These are phyloP conservation scores for Sminthurinus aureus DNA, from an alignment of 2,888 invertebrate genomes.

Conservation along the genomic window DNA sequence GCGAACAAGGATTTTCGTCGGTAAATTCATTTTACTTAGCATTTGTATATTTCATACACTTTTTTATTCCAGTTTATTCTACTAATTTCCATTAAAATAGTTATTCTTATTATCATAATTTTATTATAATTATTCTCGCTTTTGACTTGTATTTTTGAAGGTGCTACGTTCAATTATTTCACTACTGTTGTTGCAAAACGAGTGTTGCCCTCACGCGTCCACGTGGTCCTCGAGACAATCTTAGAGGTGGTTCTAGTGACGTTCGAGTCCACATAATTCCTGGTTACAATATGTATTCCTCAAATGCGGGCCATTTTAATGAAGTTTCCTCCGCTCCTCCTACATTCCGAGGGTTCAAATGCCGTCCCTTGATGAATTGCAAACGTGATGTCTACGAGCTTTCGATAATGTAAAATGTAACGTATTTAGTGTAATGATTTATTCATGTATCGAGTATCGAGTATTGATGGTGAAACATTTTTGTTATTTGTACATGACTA, in stretches of 20 bases:
- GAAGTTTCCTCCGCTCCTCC: slow-evolving; percentile 53
- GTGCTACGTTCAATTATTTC: slow-evolving; percentile 65
- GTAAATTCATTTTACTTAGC: too few relatives aligned
- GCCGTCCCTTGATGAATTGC: slow-evolving; percentile 53
- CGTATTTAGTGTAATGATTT: too few relatives aligned
- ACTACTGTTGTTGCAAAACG: slow-evolving; percentile 80
- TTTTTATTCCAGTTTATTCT: slow-evolving; percentile 63
- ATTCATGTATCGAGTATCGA: too few relatives aligned
- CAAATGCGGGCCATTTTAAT: slow-evolving; percentile 53
- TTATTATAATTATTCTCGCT: too few relatives aligned
- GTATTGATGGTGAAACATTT: too few relatives aligned
- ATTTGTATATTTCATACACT: slow-evolving; percentile 65
- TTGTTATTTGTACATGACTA: too few relatives aligned
- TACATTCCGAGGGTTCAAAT: slow-evolving; percentile 54
- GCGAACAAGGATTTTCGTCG: slow-evolving; percentile 75
- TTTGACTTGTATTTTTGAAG: too few relatives aligned
- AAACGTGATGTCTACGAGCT: slow-evolving; percentile 59
- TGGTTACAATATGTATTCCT: slow-evolving; percentile 69
- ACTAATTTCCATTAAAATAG: too few relatives aligned
- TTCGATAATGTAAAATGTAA: too few relatives aligned
- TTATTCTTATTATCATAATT: too few relatives aligned
- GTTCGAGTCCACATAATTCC: slow-evolving; percentile 79
- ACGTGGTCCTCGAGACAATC: slow-evolving; percentile 66
- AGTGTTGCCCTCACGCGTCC: slow-evolving; percentile 72
- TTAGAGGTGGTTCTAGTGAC: slow-evolving; percentile 60